Conservation (phyloP, 2,113 vertebrate species). For the Candoia aspera region DNA sequence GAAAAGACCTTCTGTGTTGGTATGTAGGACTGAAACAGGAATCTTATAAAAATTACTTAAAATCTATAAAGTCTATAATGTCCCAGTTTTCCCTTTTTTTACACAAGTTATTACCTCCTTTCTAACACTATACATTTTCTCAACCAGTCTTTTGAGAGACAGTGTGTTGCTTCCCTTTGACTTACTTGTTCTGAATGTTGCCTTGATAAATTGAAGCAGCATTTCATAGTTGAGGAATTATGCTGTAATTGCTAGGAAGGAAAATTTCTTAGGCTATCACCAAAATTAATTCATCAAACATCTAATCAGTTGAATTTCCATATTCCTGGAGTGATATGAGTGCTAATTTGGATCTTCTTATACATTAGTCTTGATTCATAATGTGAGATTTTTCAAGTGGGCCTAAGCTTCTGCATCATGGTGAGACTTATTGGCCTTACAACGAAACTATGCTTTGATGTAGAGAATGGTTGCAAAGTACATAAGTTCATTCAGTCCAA, state of each 20-base stretch:
- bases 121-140: neutral
- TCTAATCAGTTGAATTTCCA: constrained; percentile 23
- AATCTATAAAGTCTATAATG: neutral
- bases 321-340: constrained; percentile 11
- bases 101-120: neutral
- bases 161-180: neutral
- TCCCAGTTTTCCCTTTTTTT: neutral
- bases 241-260: constrained; percentile 15
- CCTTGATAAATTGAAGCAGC: neutral
- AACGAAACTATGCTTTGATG: neutral
- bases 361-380: constrained; percentile 12
- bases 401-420: neutral
- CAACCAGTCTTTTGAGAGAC: neutral
- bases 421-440: too few species aligned
- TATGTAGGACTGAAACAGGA: neutral
- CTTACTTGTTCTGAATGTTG: neutral
- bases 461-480: neutral
- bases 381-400: neutral
- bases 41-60: neutral
- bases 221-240: neutral
- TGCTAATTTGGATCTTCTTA: constrained; percentile 7
- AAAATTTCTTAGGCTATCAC: constrained; percentile 10
- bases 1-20: neutral
- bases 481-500: neutral
- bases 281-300: constrained; percentile 27